Percentiles rank a stretch among this genome's conserved stretches.
phyloP scores from a whole-genome alignment of 2,888 invertebrate genomes.

The Chymomyza amoena region DNA sequence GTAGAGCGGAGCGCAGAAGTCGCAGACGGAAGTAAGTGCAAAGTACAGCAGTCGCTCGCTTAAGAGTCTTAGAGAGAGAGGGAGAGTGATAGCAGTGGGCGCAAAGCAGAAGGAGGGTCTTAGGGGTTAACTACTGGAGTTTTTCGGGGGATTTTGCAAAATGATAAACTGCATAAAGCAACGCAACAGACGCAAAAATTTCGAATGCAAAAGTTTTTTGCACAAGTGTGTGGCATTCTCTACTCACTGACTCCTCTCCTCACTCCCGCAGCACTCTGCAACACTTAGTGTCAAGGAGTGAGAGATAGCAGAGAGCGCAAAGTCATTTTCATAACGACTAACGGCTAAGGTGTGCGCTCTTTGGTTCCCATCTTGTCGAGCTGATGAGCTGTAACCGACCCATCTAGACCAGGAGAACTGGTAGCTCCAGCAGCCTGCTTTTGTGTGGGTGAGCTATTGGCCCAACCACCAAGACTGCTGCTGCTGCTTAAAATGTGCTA shows the following conservation, averaged over 20 bases:
- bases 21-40: neutral
- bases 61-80: neutral
- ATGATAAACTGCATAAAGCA: constrained; percentile 75
- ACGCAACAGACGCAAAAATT: constrained; percentile 63
- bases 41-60: too few relatives aligned
- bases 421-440: neutral
- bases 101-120: neutral
- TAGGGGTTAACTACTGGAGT: neutral
- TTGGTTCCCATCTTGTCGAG: constrained; percentile 39
- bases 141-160: constrained; percentile 36
- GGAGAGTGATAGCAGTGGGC: neutral
- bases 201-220: constrained; percentile 69
- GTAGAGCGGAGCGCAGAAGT: neutral
- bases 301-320: constrained; percentile 57
- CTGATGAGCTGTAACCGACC: constrained; percentile 53
- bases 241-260: too few relatives aligned
- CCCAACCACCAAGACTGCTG: neutral
- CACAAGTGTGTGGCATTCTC: constrained; percentile 40
- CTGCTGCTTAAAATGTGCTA: constrained; percentile 67
- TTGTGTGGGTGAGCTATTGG: too few relatives aligned
- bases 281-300: constrained; percentile 2
- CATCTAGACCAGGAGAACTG: neutral
- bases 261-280: neutral
- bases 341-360: constrained; percentile 35
- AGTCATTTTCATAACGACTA: constrained; percentile 74